These are phyloP conservation scores for Venusia cambrica DNA, from an alignment of 2,888 invertebrate species.

Conservation along the genomic window DNA sequence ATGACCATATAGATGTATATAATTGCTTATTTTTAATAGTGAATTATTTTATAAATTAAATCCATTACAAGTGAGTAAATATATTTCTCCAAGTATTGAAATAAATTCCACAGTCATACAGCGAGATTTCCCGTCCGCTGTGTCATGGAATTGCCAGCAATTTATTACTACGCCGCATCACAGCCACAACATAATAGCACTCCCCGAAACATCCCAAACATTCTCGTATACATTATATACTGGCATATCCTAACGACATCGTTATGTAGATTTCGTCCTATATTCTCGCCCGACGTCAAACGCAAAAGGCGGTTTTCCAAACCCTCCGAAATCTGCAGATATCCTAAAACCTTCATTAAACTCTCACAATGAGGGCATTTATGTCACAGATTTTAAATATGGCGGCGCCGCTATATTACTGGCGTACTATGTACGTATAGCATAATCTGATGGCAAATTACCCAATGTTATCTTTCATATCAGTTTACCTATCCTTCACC, in stretches of 20 bases:
- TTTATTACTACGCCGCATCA: constrained; percentile 8
- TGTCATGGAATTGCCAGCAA: constrained; percentile 1
- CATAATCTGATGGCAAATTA: too few relatives aligned
- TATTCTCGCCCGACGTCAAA: constrained; percentile 38
- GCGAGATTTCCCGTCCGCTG: background rate
- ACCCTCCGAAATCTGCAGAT: constrained; percentile 28
- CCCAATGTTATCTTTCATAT: too few relatives aligned
- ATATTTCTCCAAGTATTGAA: background rate
- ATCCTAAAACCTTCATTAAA: constrained; percentile 27
- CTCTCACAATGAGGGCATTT: constrained; percentile 25
- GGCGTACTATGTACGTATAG: too few relatives aligned
- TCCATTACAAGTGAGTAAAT: too few relatives aligned
- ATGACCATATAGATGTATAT: too few relatives aligned
- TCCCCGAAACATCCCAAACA: constrained; percentile 18
- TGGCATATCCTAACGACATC: constrained; percentile 41
- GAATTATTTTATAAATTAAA: too few relatives aligned
- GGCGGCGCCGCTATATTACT: background rate
- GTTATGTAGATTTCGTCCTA: constrained; percentile 45
- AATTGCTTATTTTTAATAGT: too few relatives aligned
- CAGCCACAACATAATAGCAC: constrained; percentile 11
- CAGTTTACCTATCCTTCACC: too few relatives aligned
- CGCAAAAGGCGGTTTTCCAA: constrained; percentile 37
- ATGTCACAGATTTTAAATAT: background rate
- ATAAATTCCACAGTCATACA: background rate
- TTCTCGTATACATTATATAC: constrained; percentile 21